A percentile compares a stretch with the other conserved stretches of the same genome.
These are phyloP conservation scores for Myiozetetes cayanensis DNA, from an alignment of 2,113 vertebrate species.

Conservation along the genomic window DNA sequence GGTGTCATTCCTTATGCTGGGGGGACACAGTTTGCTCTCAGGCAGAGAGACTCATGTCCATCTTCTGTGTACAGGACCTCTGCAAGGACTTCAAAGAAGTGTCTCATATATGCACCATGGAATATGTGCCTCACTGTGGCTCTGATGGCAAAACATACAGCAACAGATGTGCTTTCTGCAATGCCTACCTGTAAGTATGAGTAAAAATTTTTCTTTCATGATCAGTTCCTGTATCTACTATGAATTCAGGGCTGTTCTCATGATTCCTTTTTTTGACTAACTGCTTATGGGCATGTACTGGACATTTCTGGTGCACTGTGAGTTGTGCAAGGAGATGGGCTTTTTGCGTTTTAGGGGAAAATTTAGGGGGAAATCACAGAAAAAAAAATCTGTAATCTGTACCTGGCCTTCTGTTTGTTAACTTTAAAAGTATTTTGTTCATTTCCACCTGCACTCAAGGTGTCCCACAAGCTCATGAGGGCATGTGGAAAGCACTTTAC, in stretches of 20 bases:
- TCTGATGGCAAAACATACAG: constrained; percentile 63
- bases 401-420: not conserved
- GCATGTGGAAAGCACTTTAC: not conserved
- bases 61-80: not conserved
- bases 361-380: not conserved
- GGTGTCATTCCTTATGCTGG: not conserved
- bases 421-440: not conserved
- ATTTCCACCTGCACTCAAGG: not conserved
- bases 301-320: not conserved
- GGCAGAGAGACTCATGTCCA: not conserved
- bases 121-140: constrained; percentile 46
- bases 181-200: constrained; percentile 55
- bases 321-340: not conserved
- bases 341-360: not conserved
- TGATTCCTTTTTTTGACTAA: not conserved
- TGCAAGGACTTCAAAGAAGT: not conserved
- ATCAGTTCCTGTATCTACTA: not conserved
- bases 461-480: not conserved
- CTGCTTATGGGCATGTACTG: not conserved
- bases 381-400: not conserved
- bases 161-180: constrained; percentile 45
- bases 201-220: not conserved
- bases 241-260: not conserved
- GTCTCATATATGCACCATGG: not conserved
- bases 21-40: not conserved